phyloP scores from a whole-genome alignment of 1,140 invertebrate genomes.

The Spodoptera litura region DNA sequence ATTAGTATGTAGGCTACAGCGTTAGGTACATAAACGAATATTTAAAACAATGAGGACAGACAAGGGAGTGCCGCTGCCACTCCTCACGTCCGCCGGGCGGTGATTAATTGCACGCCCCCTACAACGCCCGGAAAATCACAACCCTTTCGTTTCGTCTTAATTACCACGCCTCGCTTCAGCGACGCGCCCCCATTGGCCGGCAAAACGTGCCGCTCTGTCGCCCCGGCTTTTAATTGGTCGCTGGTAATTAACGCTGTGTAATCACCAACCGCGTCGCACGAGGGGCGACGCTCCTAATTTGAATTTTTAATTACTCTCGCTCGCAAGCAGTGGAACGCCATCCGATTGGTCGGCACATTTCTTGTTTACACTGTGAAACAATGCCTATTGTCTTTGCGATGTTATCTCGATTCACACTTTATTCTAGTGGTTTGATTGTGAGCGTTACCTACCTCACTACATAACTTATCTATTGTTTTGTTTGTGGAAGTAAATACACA shows the following conservation, averaged over 20 bases:
- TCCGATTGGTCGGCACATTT: conserved; percentile 69
- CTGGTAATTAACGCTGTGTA: conserved; percentile 81
- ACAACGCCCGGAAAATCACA: conserved; percentile 79
- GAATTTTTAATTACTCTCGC: conserved; percentile 83
- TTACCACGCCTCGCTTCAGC: conserved; percentile 83
- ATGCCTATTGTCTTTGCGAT: conserved; percentile 69
- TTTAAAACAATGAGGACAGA: conserved; percentile 43
- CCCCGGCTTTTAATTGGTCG: conserved; percentile 81
- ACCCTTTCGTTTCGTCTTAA: conserved; percentile 82
- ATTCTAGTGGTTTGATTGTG: conserved; percentile 38
- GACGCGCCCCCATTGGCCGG: conserved; percentile 71
- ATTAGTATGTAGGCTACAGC: background rate
- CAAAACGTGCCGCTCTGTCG: conserved; percentile 61
- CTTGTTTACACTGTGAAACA: conserved; percentile 63
- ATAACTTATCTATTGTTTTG: conserved; percentile 2
- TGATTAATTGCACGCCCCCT: conserved; percentile 77
- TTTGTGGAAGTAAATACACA: background rate
- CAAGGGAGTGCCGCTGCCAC: conserved; percentile 46
- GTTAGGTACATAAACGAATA: conserved; percentile 8
- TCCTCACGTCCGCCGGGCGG: conserved; percentile 55
- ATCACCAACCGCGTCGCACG: conserved; percentile 75
- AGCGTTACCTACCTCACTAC: conserved; percentile 25
- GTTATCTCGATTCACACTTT: conserved; percentile 39
- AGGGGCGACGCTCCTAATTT: conserved; percentile 80
- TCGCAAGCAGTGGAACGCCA: conserved; percentile 43